Evolutionary conservation across 2,888 invertebrate genomes (phyloP), one percentile per base, ranked within the genome.

Genomic region (Choreutis nemorana): DNA sequence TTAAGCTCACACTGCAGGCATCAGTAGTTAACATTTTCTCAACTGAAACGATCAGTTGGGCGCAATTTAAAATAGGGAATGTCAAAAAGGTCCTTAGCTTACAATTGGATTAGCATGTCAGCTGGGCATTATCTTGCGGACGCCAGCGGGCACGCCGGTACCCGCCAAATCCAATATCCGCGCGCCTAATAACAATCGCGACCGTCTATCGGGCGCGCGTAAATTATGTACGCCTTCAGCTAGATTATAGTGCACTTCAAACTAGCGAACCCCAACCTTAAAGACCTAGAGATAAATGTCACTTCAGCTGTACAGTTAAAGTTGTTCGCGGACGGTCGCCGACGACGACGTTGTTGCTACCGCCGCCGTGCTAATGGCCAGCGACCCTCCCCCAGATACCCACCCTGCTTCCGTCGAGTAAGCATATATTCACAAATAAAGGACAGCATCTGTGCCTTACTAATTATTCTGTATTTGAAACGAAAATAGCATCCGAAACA

Each of bases 111-210:
- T 26, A 14, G 39, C 39, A 40, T 42, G 32, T 31, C 26, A 8
- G 24, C 30, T 24, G 23, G 5, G 27, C 30, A 37, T 37, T 35
- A 37, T 36, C 36, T 31, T 30, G 38, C 33, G 32, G 32, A 36
- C 36, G n/a, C n/a, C n/a, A n/a, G 62, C 68, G 63, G 53, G 55
- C 60, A 57, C 57, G 55, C 50, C 47, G 51, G 48, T 50, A 51
- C 53, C 55, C 59, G 61, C 66, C 71, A 60, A 68, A 71, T 66
- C 72, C 73, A 77, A 77, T 77, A 75, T 70, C 71, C 73, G 61
- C 53, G 60, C 67, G 66, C 65, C 71, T 68, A 75, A 77, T 77
- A 75, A 73, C 77, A 73, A 68, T 73, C 70, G 73, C 68, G 67
- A 62, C 55, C 63, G 66, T 70, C 73, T 72, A 75, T 73, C 75